Conservation (phyloP, 2,797 vertebrate genomes). For the Tokudaia muenninki region DNA sequence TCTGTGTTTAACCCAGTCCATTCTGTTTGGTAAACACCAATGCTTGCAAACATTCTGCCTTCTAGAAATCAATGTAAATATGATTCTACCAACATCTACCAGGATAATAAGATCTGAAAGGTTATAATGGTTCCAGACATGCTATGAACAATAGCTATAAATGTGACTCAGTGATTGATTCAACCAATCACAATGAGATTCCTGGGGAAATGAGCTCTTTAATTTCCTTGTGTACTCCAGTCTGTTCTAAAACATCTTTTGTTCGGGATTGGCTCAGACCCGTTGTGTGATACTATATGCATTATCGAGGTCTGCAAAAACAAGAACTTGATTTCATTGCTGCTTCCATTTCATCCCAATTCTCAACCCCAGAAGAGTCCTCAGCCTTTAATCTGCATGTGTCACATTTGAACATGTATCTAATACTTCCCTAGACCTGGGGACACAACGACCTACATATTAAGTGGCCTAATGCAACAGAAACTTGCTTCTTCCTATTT, state of each 20-base stretch:
- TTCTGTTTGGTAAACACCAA: slow-evolving; percentile 68
- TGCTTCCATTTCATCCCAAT: not conserved
- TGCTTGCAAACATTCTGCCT: slow-evolving; percentile 81
- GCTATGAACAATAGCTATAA: slow-evolving; percentile 86
- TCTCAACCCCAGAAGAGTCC: not conserved
- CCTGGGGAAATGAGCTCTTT: slow-evolving; percentile 77
- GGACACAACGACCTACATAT: not conserved
- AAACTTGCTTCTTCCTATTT: not conserved
- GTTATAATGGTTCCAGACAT: slow-evolving; percentile 87
- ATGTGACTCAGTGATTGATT: slow-evolving; percentile 85
- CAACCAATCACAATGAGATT: slow-evolving; percentile 78
- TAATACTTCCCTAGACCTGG: not conserved
- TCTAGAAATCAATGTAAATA: slow-evolving; percentile 89
- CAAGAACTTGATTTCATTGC: slow-evolving; percentile 31
- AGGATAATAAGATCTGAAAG: slow-evolving; percentile 88
- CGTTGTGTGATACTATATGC: not conserved
- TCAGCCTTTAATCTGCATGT: not conserved
- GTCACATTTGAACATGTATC: not conserved
- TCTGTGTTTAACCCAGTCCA: slow-evolving; percentile 33
- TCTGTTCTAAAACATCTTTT: slow-evolving; percentile 75
- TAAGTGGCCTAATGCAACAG: not conserved
- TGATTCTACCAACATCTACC: slow-evolving; percentile 87
- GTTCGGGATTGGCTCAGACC: slow-evolving; percentile 71
- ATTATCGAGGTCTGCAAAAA: not conserved
- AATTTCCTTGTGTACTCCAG: slow-evolving; percentile 75